These are phyloP conservation scores for Drosophila sordidapex DNA, from an alignment of 2,888 invertebrate genomes.

Conservation along the genomic window DNA sequence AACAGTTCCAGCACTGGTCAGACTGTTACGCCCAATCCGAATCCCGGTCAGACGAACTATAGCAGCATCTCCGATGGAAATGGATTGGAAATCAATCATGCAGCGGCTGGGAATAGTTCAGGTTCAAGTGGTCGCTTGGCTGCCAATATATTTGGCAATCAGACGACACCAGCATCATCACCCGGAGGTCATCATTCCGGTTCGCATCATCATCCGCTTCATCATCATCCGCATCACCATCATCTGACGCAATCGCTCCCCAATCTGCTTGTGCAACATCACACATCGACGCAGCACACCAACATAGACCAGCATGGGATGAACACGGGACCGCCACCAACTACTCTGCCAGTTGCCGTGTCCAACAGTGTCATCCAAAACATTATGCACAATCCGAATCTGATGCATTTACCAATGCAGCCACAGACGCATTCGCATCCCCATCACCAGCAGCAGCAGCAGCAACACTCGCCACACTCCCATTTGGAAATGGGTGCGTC, in stretches of 20 bases:
- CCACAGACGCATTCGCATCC: conserved; percentile 49
- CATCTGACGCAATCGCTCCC: conserved; percentile 77
- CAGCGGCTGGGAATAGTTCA: conserved; percentile 22
- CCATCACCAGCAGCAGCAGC: conserved; percentile 57
- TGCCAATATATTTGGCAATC: conserved; percentile 55
- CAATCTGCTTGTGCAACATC: conserved; percentile 79
- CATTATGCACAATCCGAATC: conserved; percentile 83
- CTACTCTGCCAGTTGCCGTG: conserved; percentile 35
- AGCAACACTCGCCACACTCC: conserved; percentile 68
- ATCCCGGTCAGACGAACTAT: conserved; percentile 51
- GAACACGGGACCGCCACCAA: conserved; percentile 42
- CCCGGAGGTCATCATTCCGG: conserved; percentile 25
- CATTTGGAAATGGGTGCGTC: conserved; percentile 62
- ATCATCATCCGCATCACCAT: conserved; percentile 62
- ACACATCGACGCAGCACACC: conserved; percentile 47
- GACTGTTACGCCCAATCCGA: conserved; percentile 52
- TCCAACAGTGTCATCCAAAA: conserved; percentile 79
- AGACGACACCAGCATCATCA: conserved; percentile 46
- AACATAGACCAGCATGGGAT: conserved; percentile 65
- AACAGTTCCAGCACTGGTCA: conserved; percentile 24
- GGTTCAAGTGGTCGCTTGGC: conserved; percentile 27
- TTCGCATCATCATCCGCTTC: conserved; percentile 17
- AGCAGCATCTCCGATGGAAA: conserved; percentile 49
- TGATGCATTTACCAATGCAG: conserved; percentile 81
- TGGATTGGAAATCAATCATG: conserved; percentile 45